phyloP scores from a whole-genome alignment of 2,888 invertebrate genomes.

The Mayetiola destructor region DNA sequence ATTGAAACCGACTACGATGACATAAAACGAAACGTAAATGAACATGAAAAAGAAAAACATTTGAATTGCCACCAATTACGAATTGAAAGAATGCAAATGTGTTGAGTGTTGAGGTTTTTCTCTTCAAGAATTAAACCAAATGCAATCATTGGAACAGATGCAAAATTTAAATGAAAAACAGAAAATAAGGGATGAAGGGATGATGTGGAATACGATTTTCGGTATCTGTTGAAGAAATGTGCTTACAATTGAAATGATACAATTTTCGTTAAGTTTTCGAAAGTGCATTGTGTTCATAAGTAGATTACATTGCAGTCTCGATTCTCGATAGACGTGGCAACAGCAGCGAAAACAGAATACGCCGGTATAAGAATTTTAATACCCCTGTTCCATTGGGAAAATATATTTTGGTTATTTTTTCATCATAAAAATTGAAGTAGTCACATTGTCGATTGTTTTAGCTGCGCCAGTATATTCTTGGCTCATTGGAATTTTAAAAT shows the following conservation, averaged over 20 bases:
- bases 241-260: too few species aligned
- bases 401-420: too few species aligned
- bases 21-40: too few species aligned
- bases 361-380: too few species aligned
- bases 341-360: neutral
- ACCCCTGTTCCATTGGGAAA: too few species aligned
- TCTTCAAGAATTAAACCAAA: neutral
- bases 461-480: too few species aligned
- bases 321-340: too few species aligned
- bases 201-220: constrained; percentile 9
- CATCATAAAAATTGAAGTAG: too few species aligned
- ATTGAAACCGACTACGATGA: neutral
- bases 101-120: constrained; percentile 9
- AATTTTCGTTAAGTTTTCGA: too few species aligned
- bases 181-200: neutral
- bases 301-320: constrained; percentile 8
- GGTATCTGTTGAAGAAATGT: neutral
- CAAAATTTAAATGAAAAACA: too few species aligned
- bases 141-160: neutral
- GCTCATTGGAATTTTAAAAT: too few species aligned
- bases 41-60: neutral
- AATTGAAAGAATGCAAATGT: constrained; percentile 12
- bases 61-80: constrained; percentile 12
- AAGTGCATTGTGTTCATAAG: neutral
- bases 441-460: too few species aligned